Evolutionary conservation across 2,888 invertebrate species (phyloP), one percentile per base, ranked within the genome.

Genomic region (Theretra japonica): DNA sequence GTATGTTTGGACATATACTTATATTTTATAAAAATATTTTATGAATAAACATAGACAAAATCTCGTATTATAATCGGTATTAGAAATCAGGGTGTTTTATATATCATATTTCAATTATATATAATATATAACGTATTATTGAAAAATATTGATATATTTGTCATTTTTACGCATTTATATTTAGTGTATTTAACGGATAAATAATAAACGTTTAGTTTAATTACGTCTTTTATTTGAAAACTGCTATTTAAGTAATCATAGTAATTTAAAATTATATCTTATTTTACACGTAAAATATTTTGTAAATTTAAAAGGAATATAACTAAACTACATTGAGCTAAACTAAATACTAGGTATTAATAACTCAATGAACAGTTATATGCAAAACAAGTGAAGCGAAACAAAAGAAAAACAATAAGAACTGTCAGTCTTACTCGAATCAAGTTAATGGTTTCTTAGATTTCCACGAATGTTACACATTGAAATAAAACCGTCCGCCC

Each of bases 131-230:
- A 65, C 41, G 5, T 48, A 65, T 48, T 65, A 48, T 41, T 23
- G 17, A 11, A 23, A 41, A 48, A 65, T 48, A 65, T 62, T 33
- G 41, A 41, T 41, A 65, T 23, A 48, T 48, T 65, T 41, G 17
- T 17, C 23, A 65, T 23, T 41, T 17, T 53, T 4, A 41, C 17
- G 65, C 65, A 65, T 65, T 65, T 65, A 65, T 7, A 33, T 62
- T 33, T 11, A 2, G 5, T 48, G 65, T 65, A 48, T 65, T 65
- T 23, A 23, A 41, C 65, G 23, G 48, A 48, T 41, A 48, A 65
- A 23, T 23, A 65, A 65, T 65, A 65, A 65, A 65, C 17, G 23
- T 28, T 11, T 58, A 11, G 7, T 65, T 48, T 48, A 48, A 17
- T 5, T 65, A 48, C 23, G 17, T 41, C 15, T 23, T 60, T 65